Evolutionary conservation across 2,888 invertebrate genomes (phyloP), one percentile per base, ranked within the genome.

Genomic region (Ypsolopha scabrella): DNA sequence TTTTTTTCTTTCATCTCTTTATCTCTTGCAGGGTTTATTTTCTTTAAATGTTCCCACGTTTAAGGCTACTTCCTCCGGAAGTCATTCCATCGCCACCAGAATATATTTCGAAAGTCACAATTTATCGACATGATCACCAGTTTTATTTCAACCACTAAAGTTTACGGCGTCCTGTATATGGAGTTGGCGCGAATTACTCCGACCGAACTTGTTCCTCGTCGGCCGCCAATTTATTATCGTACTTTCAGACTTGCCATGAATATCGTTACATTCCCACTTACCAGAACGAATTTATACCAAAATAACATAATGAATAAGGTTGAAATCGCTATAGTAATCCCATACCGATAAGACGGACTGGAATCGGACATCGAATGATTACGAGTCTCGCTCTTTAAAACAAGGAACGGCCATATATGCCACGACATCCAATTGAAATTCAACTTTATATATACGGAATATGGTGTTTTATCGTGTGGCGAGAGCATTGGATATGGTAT

Each of bases 281-380:
- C 35, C 52, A 45, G 7, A 11, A 48, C 2, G 11, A 2, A 72
- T 52, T 61, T 43, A 58, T 41, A 57, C 63, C 66, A 58, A 54
- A 75, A 64, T 0, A 0, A 0, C 0, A 0, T 0, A 1, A 0
- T 1, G 0, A 0, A 54, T 68, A 79, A 60, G 57, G 71, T 66
- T 51, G 52, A 60, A 51, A 64, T 59, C 75, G 41, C 55, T 53
- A 53, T 61, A 58, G 9, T 47, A 24, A 34, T 44, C 41, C 52
- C 46, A 53, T 61, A 61, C 60, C 64, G 73, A 74, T 83, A 83
- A 72, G 76, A 67, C 81, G 62, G 70, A 73, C 71, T 77, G 75
- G 80, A 76, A 75, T 70, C 74, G 69, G 71, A 76, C 75, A 72
- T 72, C 75, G 74, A 81, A 77, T 85, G 86, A 86, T 85, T 85